Evolutionary conservation across 2,113 vertebrate species (phyloP), one percentile per base, ranked within the genome.

Genomic region (Seriola rivoliana): DNA sequence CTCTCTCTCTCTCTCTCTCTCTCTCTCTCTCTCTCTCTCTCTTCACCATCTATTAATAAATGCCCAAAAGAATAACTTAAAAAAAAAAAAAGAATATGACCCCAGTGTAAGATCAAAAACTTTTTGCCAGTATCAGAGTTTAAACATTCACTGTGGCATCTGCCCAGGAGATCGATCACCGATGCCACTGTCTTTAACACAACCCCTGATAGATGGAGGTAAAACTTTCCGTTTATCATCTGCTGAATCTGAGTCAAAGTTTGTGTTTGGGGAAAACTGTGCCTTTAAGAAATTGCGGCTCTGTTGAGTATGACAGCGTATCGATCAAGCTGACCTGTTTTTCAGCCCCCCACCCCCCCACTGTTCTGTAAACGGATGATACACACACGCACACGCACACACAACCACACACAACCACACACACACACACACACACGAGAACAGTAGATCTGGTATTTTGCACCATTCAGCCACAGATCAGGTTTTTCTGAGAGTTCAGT

Each of bases 321-420:
- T 86, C 8, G 13, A 84, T 81, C 73, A 84, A 3, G 21, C 14
- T 81, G 81, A 75, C 84, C 65, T 13, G 0, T 62, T 86, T 80
- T 71, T 1, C n/a, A 17, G 59, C 34, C 17, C 69, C 70, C 75
- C 68, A 44, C 68, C 29, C 57, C 25, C 25, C 29, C 29, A 29
- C 2, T 57, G 82, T 60, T 84, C 68, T 76, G 10, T 48, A 62
- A 71, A 81, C 57, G 32, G 55, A 81, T 81, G 21, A 59, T 16
- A 60, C 29, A 29, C 29, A 29, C 29, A 29, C 29, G 2, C 25
- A 29, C 25, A 29, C 25, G 2, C 25, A 29, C 25, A 29, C 29
- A 52, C 66, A 80, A 52, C 65, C 69, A 78, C 44, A 29, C 54
- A 52, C n/a, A n/a, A n/a, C n/a, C n/a, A n/a, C 66, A 80, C 58